phyloP scores from a whole-genome alignment of 2,888 invertebrate genomes.

The Agriotes lineatus region DNA sequence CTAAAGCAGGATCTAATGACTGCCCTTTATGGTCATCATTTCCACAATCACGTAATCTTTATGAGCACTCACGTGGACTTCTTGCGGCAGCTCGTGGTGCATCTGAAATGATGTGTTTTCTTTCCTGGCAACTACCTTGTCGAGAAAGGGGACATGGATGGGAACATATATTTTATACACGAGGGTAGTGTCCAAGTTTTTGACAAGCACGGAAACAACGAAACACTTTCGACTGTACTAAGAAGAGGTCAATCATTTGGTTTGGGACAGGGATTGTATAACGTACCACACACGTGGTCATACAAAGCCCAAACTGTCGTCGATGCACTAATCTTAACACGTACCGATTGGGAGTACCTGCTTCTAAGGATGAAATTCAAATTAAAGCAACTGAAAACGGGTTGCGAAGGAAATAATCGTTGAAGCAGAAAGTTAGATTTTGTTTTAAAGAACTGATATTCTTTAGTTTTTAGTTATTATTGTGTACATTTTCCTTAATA shows the following conservation, averaged over 20 bases:
- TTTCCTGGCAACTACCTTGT: conserved; percentile 70
- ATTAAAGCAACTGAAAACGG: conserved; percentile 25
- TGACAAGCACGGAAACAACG: conserved; percentile 37
- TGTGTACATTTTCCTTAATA: too few relatives aligned
- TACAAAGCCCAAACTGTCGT: conserved; percentile 49
- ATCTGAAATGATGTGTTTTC: conserved; percentile 68
- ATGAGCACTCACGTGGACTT: conserved; percentile 68
- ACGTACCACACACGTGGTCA: conserved; percentile 43
- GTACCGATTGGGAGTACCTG: conserved; percentile 49
- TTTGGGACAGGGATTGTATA: conserved; percentile 48
- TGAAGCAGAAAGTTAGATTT: too few relatives aligned
- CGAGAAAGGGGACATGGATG: conserved; percentile 69
- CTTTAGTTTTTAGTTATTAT: too few relatives aligned
- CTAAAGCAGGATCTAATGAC: conserved; percentile 66
- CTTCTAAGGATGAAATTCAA: conserved; percentile 47
- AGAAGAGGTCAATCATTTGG: conserved; percentile 49
- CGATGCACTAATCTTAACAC: conserved; percentile 46
- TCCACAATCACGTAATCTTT: conserved; percentile 68
- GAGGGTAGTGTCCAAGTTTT: conserved; percentile 65
- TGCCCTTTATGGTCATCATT: conserved; percentile 67
- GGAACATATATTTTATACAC: conserved; percentile 70
- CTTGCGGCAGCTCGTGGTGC: conserved; percentile 67
- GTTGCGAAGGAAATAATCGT: neutral
- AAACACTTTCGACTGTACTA: conserved; percentile 8
- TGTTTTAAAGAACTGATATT: too few relatives aligned